These are phyloP conservation scores for Hemaris fuciformis DNA, from an alignment of 2,888 invertebrate species.

Conservation along the genomic window DNA sequence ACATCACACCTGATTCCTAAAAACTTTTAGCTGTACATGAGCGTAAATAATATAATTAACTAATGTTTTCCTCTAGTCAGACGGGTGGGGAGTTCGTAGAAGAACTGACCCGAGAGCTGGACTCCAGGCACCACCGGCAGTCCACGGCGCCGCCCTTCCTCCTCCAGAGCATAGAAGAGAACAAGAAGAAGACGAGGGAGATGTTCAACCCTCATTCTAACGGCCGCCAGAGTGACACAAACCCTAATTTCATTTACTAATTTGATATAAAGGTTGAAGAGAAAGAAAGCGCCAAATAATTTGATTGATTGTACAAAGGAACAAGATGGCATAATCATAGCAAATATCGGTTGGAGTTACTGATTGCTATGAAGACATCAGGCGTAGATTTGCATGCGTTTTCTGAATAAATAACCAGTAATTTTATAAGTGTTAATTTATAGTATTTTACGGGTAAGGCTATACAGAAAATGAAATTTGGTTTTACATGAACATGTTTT, in stretches of 20 bases:
- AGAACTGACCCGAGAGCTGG: slow-evolving; percentile 63
- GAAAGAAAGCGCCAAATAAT: too few species aligned
- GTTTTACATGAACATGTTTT: too few species aligned
- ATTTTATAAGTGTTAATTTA: too few species aligned
- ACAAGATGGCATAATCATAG: too few species aligned
- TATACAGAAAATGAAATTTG: too few species aligned
- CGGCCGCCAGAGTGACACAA: slow-evolving; percentile 63
- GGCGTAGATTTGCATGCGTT: too few species aligned
- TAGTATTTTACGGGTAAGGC: too few species aligned
- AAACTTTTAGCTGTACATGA: too few species aligned
- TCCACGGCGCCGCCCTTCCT: slow-evolving; percentile 64
- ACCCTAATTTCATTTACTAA: slow-evolving; percentile 72
- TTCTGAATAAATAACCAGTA: neutral
- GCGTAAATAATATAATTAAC: slow-evolving; percentile 12
- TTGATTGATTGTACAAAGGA: too few species aligned
- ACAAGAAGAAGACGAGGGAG: slow-evolving; percentile 52
- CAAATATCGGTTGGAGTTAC: too few species aligned
- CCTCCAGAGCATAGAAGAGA: slow-evolving; percentile 69
- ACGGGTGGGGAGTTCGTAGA: slow-evolving; percentile 76
- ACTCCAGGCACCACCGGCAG: slow-evolving; percentile 51
- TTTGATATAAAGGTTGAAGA: neutral
- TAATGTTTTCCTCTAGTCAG: slow-evolving; percentile 61
- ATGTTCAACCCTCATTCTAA: slow-evolving; percentile 50
- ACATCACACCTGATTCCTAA: too few species aligned
- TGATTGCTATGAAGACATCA: too few species aligned